A percentile compares a stretch with the other conserved stretches of the same genome.
Evolutionary conservation across 1,140 invertebrate genomes (phyloP).

Genomic region (Apis mellifera): DNA sequence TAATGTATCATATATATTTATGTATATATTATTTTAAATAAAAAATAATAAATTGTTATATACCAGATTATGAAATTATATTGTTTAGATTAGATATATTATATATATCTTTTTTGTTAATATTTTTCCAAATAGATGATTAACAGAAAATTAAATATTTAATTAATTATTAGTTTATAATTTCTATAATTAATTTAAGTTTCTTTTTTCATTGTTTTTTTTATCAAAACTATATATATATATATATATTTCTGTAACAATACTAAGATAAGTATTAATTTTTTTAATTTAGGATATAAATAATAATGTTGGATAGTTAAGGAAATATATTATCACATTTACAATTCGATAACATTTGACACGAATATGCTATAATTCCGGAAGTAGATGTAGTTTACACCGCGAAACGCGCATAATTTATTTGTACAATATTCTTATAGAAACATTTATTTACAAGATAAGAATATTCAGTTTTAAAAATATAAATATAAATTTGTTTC

Average conservation of each 20-base stretch:
- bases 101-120: too few relatives aligned
- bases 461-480: conserved; percentile 6
- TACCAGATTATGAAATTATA: background rate
- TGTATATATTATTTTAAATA: background rate
- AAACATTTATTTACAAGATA: conserved; percentile 17
- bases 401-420: background rate
- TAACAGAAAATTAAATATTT: background rate
- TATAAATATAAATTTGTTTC: background rate
- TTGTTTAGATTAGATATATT: background rate
- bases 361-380: conserved; percentile 30
- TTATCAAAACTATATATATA: too few relatives aligned
- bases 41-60: background rate
- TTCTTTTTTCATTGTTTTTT: background rate
- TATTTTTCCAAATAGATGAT: background rate
- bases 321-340: conserved; percentile 47
- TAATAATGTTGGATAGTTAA: background rate
- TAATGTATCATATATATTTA: background rate
- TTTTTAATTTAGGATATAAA: background rate
- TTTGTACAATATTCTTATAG: background rate
- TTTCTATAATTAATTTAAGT: background rate
- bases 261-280: background rate
- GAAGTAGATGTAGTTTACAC: conserved; percentile 44
- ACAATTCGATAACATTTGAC: conserved; percentile 66
- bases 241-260: too few relatives aligned
- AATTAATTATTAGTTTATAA: background rate